Conservation (phyloP, 2,797 vertebrate species). For the Luscinia megarhynchos region DNA sequence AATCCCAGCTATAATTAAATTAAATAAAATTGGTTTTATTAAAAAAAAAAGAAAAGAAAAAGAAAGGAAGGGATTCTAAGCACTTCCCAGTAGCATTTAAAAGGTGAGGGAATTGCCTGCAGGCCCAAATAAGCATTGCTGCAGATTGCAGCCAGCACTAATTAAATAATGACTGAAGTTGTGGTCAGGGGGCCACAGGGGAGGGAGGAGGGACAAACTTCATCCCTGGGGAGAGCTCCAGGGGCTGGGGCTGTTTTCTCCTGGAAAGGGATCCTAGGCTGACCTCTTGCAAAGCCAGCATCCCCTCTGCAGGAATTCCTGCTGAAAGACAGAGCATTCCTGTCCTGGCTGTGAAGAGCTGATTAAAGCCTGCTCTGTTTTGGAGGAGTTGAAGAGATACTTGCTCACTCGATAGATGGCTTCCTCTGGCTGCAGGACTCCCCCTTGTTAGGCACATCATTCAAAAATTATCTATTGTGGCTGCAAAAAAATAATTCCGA, state of each 20-base stretch:
- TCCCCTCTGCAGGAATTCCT: constrained; percentile 20
- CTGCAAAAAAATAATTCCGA: constrained; percentile 38
- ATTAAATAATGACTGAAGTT: not conserved
- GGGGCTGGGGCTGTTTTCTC: too few species aligned
- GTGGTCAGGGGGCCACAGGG: not conserved
- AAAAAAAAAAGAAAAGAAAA: not conserved
- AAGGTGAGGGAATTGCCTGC: constrained; percentile 53
- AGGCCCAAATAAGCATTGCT: constrained; percentile 7
- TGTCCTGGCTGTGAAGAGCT: constrained; percentile 62
- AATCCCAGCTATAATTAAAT: constrained; percentile 63
- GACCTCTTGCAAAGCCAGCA: not conserved
- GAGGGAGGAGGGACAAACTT: not conserved
- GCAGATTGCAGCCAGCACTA: constrained; percentile 32
- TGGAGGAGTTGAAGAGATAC: constrained; percentile 65
- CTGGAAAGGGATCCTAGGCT: too few species aligned
- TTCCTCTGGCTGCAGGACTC: constrained; percentile 63
- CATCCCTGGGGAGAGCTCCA: too few species aligned
- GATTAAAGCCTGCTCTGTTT: constrained; percentile 69
- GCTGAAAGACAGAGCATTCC: constrained; percentile 49
- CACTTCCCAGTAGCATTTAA: not conserved
- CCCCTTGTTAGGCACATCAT: constrained; percentile 68
- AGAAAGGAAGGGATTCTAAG: not conserved
- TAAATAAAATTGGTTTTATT: constrained; percentile 29
- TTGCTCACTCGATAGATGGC: constrained; percentile 71
- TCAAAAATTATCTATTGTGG: constrained; percentile 69